These are phyloP conservation scores for Galemys pyrenaicus DNA, from an alignment of 2,113 vertebrate species.

Conservation along the genomic window DNA sequence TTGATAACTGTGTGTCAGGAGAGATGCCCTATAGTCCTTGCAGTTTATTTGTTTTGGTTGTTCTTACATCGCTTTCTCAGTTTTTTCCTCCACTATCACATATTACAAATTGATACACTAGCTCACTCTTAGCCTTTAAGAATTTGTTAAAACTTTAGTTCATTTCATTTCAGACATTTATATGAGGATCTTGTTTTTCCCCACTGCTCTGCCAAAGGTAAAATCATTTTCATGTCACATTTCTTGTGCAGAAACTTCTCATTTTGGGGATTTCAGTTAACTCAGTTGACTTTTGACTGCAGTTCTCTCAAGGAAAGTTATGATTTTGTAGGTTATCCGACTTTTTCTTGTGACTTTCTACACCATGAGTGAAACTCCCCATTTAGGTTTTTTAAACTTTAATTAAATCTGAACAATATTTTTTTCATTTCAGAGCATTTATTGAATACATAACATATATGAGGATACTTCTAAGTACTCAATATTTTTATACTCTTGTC, in stretches of 20 bases:
- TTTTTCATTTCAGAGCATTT: not conserved
- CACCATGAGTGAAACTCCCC: not conserved
- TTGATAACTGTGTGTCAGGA: not conserved
- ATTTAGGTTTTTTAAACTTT: not conserved
- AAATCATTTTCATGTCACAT: not conserved
- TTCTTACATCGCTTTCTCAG: not conserved
- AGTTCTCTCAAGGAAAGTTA: not conserved
- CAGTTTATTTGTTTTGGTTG: not conserved
- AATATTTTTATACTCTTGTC: not conserved
- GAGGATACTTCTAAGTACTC: too few species aligned
- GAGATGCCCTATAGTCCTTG: not conserved
- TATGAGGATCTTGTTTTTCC: not conserved
- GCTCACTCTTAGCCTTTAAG: not conserved
- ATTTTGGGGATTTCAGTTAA: not conserved
- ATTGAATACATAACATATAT: too few species aligned
- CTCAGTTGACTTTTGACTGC: not conserved
- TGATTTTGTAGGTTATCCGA: not conserved
- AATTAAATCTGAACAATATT: not conserved
- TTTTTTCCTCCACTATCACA: not conserved
- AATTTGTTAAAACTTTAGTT: not conserved
- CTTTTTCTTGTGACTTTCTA: not conserved
- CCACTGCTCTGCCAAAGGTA: not conserved
- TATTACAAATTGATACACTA: not conserved
- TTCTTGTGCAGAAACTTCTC: not conserved
- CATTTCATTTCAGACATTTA: not conserved